These are phyloP conservation scores for Buceros bicornis DNA, from an alignment of 2,797 vertebrate species.

Conservation along the genomic window DNA sequence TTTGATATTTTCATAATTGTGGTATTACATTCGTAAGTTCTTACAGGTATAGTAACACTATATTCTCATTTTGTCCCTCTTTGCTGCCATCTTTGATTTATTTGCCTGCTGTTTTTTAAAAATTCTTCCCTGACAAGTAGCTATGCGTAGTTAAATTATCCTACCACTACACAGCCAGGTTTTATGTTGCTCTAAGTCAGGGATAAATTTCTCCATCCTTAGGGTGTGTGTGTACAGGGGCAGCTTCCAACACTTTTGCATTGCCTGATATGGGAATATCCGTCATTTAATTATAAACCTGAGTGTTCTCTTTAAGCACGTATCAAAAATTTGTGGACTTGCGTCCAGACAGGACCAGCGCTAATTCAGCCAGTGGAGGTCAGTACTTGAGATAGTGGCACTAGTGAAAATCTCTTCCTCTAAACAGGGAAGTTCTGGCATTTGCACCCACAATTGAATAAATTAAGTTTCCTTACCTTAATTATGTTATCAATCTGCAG, in stretches of 20 bases:
- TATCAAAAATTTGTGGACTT: neutral
- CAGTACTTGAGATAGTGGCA: neutral
- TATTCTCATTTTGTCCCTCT: neutral
- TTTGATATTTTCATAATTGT: neutral
- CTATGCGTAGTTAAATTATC: neutral
- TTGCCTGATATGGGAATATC: neutral
- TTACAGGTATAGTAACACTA: neutral
- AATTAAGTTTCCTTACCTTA: neutral
- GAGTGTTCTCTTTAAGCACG: neutral
- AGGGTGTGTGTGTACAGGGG: neutral
- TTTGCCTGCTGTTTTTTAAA: neutral
- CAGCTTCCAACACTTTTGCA: neutral
- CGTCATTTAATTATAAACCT: neutral
- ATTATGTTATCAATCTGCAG: neutral
- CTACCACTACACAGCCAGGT: fast-evolving
- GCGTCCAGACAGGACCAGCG: neutral
- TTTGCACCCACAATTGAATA: slow-evolving; percentile 19
- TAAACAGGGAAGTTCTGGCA: neutral
- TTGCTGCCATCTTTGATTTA: neutral
- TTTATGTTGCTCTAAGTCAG: neutral
- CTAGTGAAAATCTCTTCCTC: neutral
- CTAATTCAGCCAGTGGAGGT: neutral
- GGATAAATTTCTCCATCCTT: neutral
- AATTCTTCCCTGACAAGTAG: neutral
- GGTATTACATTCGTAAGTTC: neutral